Base-by-base conservation (phyloP, 2,888 invertebrate genomes). In the Dicycla oo region DNA sequence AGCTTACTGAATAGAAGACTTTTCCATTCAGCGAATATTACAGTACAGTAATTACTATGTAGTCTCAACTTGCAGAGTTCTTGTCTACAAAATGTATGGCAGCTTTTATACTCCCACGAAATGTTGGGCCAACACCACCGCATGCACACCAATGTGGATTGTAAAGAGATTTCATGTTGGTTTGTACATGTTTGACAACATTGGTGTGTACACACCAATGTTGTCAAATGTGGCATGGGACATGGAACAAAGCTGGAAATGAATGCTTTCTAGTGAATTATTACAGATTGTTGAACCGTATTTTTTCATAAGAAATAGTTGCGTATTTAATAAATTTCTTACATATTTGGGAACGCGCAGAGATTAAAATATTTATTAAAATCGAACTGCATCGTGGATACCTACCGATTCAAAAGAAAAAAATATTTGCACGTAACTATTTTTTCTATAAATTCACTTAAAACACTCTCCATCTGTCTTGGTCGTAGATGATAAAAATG, bases 1-100 rank as follows among this genome's bases (percentile, higher is more conserved):
- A 77, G 69, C 45, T 76, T 54, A 38, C 40, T 77, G 81, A 68
- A 81, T 61, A 58, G 73, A 69, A 40, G 38, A 15, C 30, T 68
- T 18, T 30, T 45, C 62, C 26, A 66, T 80, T 81, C 62, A 80
- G 40, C 26, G 51, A 45, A 81, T 76, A 76, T 77, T 69, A 69
- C 65, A 72, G 72, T 69, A 69, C 62, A 72, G 72, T 69, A 77
- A 80, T 77, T 73, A 81, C 77, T 77, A 66, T 66, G 56, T 75
- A 68, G 73, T 62, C 45, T 57, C 30, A 30, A 56, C 61, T 58
- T 53, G 74, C 70, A 30, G 58, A 69, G 74, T 78, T 70, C 74
- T 68, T 68, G 69, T 70, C 64, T 68, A 51, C 66, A 76, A 80
- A 76, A 69, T 65, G 70, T 56, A 38, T 43, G 49, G 64, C 54